Conservation (phyloP, 1,140 invertebrate genomes). For the Dufourea novaeangliae region DNA sequence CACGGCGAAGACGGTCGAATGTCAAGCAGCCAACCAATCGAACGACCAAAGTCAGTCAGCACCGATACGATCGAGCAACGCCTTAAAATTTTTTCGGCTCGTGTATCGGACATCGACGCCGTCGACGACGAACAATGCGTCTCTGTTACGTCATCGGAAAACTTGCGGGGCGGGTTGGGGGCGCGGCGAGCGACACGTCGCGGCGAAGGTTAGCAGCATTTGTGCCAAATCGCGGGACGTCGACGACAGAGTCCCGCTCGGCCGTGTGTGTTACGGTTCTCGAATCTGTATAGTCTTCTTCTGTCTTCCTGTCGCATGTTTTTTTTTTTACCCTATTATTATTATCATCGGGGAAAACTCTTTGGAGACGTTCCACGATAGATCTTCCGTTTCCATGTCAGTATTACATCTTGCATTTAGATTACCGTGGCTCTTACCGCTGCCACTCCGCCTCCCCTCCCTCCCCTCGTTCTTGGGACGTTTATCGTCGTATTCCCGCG, state of each 20-base stretch:
- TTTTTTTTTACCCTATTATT: not conserved
- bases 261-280: not conserved
- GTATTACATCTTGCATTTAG: constrained; percentile 57
- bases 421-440: constrained; percentile 9
- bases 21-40: constrained; percentile 27
- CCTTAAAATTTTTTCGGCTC: constrained; percentile 36
- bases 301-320: not conserved
- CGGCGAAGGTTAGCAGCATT: not conserved
- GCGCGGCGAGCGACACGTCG: not conserved
- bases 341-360: no score
- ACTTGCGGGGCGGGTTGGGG: not conserved
- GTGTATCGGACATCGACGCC: constrained; percentile 8
- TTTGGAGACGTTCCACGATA: not conserved
- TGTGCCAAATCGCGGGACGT: constrained; percentile 18
- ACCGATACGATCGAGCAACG: constrained; percentile 29
- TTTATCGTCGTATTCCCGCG: constrained; percentile 44
- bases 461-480: constrained; percentile 18
- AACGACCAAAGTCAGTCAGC: constrained; percentile 12
- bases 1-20: constrained; percentile 33
- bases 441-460: not conserved
- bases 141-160: constrained; percentile 5
- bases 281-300: not conserved
- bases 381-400: constrained; percentile 35
- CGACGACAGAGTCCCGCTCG: not conserved
- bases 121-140: constrained; percentile 5